Evolutionary conservation across 1,140 invertebrate genomes (phyloP).

Genomic region (Caenorhabditis latens): DNA sequence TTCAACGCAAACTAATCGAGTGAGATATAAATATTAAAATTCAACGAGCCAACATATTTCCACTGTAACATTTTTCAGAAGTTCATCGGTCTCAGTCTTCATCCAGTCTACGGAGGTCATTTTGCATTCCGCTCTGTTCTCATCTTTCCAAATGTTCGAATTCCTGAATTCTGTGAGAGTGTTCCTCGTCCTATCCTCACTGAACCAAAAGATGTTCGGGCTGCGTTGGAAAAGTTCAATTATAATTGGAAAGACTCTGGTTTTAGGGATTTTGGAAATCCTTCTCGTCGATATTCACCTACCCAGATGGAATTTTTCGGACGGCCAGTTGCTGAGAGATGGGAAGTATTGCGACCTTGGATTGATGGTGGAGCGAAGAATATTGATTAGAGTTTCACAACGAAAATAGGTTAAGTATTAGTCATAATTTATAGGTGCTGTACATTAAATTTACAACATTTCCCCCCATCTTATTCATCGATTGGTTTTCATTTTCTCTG

Average conservation of each 20-base stretch:
- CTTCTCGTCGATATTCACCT: constrained; percentile 64
- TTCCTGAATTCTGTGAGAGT: constrained; percentile 6
- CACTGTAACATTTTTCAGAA: constrained; percentile 57
- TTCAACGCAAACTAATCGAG: neutral
- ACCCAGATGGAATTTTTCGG: constrained; percentile 66
- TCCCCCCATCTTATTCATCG: no score
- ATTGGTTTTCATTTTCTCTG: no score
- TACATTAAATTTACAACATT: no score
- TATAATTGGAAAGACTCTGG: constrained; percentile 65
- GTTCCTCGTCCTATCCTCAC: constrained; percentile 51
- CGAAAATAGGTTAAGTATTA: neutral
- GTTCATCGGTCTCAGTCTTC: constrained; percentile 69
- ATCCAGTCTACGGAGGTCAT: constrained; percentile 68
- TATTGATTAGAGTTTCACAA: neutral
- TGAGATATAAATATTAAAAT: no score
- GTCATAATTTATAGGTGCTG: no score
- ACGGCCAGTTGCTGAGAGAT: constrained; percentile 64
- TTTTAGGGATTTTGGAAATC: constrained; percentile 67
- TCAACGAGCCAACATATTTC: no score
- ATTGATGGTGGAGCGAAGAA: constrained; percentile 27
- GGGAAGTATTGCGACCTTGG: constrained; percentile 63
- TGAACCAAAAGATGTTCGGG: constrained; percentile 4
- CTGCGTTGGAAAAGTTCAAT: constrained; percentile 68
- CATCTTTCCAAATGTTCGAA: constrained; percentile 64
- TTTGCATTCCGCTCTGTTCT: constrained; percentile 68